A percentile compares a stretch with the other conserved stretches of the same genome.
Conservation (phyloP, 1,140 invertebrate genomes). For the Goniozus legneri region DNA sequence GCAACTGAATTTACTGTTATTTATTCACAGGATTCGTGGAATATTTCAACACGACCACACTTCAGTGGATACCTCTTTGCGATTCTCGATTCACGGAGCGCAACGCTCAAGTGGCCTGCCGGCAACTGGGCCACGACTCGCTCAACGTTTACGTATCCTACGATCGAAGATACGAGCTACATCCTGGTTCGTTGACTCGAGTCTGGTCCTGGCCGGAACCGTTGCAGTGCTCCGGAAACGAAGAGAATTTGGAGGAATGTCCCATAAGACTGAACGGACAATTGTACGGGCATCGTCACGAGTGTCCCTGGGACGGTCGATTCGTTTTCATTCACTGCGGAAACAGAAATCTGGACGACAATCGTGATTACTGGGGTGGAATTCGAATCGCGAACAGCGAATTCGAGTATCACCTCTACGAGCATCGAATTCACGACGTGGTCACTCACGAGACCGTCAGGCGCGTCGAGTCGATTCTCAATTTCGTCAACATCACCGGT, state of each 20-base stretch:
- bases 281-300: slow-evolving; percentile 77
- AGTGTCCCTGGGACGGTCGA: slow-evolving; percentile 82
- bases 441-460: slow-evolving; percentile 69
- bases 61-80: slow-evolving; percentile 96
- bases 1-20: no score
- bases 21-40: slow-evolving; percentile 75
- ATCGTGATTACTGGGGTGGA: slow-evolving; percentile 91
- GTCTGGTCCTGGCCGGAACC: slow-evolving; percentile 96
- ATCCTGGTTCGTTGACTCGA: slow-evolving; percentile 75
- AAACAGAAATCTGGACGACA: slow-evolving; percentile 65
- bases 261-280: slow-evolving; percentile 86
- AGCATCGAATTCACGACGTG: slow-evolving; percentile 76
- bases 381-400: slow-evolving; percentile 85
- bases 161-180: slow-evolving; percentile 77
- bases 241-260: slow-evolving; percentile 81
- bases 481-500: slow-evolving; percentile 85
- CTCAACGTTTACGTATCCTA: slow-evolving; percentile 84
- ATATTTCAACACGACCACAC: slow-evolving; percentile 90
- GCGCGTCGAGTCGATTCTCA: slow-evolving; percentile 70
- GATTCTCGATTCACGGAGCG: slow-evolving; percentile 91
- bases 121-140: slow-evolving; percentile 86
- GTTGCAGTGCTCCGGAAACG: slow-evolving; percentile 79
- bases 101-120: slow-evolving; percentile 93
- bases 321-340: slow-evolving; percentile 96
- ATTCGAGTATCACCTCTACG: slow-evolving; percentile 84